Evolutionary conservation across 64 coral and sea anemone genomes (phyloP), one percentile per base, ranked within the genome.

Genomic region (Montipora efflorescens): DNA sequence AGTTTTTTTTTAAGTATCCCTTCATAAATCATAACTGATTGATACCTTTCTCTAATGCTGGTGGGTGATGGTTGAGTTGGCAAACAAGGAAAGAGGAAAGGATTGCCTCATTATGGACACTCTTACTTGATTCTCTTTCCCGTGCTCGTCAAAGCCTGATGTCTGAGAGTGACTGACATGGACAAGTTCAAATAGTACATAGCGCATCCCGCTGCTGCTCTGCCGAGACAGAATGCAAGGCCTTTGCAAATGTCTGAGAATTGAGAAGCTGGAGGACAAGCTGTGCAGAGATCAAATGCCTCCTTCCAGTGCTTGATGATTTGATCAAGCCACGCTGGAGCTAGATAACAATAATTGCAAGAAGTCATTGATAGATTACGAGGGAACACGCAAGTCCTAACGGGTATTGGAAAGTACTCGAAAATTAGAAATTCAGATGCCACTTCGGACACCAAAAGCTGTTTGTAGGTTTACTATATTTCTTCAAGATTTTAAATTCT

Each of bases 41-140:
- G 0, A 36, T 36, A 36, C 28, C 28, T 36, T 36, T 36, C 28
- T 36, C 28, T 36, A 36, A 36, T 36, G 36, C 36, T 36, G 36
- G 36, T 36, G 36, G 36, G 36, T 36, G 36, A 36, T 36, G 36
- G 36, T 36, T 36, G 36, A 36, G 36, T 36, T 36, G 36, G 36
- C 36, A 36, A 36, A 36, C 36, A 36, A 36, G 36, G 36, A 36
- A 57, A 57, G 11, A 57, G 53, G 53, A 11, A 11, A 57, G 53
- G 11, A 11, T 11, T 16, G 11, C 0, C 13, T 14, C 61, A 64
- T 4, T 16, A 64, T 14, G 14, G 61, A 15, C 47, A 7, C 5
- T 28, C 64, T 67, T 89, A 98, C 96, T 79, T 98, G 77, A 98
- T 90, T 74, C 94, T 98, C 83, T 91, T 98, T 68, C 93, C 88